Percentiles rank a stretch among this genome's conserved stretches.
phyloP scores from a whole-genome alignment of 2,113 vertebrate genomes.

The Stegostoma tigrinum region DNA sequence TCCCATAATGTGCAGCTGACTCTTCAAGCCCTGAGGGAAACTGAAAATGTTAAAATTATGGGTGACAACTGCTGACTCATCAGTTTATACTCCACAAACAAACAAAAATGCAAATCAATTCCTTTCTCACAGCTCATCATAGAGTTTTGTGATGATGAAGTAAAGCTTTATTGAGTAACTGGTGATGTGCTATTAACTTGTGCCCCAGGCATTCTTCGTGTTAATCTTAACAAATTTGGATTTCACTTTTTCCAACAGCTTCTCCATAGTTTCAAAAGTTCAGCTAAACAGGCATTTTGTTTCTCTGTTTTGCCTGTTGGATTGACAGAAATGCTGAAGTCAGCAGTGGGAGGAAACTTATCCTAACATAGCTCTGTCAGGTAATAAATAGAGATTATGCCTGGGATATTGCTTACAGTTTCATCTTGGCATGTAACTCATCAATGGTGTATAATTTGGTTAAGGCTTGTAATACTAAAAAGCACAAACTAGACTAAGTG shows the following conservation, averaged over 20 bases:
- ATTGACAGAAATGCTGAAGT: background rate
- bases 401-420: background rate
- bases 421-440: background rate
- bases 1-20: background rate
- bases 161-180: background rate
- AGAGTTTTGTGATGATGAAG: background rate
- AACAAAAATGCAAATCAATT: background rate
- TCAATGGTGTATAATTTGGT: background rate
- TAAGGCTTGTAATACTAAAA: background rate
- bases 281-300: background rate
- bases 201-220: background rate
- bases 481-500: background rate
- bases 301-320: background rate
- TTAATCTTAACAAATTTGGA: background rate
- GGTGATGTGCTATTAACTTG: background rate
- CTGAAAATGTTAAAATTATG: background rate
- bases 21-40: background rate
- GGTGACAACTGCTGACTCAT: background rate
- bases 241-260: background rate
- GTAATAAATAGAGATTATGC: background rate
- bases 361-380: background rate
- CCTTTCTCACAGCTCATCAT: background rate
- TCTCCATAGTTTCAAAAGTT: background rate
- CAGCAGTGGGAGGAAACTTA: background rate
- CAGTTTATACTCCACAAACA: background rate